A percentile compares a stretch with the other conserved stretches of the same genome.
Conservation (phyloP, 2,113 vertebrate species). For the Reinhardtius hippoglossoides region DNA sequence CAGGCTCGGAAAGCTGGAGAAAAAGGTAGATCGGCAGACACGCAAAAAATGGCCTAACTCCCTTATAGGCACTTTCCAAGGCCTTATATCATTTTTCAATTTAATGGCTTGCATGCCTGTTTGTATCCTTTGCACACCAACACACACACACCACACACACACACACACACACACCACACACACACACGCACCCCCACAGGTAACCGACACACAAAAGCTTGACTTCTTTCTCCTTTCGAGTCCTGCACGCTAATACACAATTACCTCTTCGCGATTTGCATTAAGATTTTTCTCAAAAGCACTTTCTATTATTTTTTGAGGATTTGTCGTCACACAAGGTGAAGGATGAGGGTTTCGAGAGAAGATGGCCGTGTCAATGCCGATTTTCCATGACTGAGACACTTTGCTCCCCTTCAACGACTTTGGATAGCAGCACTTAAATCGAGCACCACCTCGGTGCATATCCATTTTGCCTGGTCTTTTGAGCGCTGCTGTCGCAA, state of each 20-base stretch:
- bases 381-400: constrained; percentile 43
- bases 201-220: neutral
- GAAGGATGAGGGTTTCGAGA: constrained; percentile 17
- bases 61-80: constrained; percentile 56
- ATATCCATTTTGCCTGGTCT: constrained; percentile 56
- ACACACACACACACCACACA: constrained; percentile 5
- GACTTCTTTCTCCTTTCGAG: constrained; percentile 4
- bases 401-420: constrained; percentile 48
- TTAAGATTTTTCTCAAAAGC: neutral
- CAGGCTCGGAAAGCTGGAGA: constrained; percentile 43
- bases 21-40: constrained; percentile 33
- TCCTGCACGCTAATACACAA: neutral
- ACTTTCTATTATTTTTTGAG: constrained; percentile 8
- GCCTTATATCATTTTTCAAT: constrained; percentile 56
- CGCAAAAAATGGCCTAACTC: constrained; percentile 34
- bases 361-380: constrained; percentile 32
- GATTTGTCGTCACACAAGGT: neutral
- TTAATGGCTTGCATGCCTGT: constrained; percentile 46
- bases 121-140: constrained; percentile 24
- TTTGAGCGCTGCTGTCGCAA: constrained; percentile 74
- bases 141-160: neutral
- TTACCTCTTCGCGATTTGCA: neutral
- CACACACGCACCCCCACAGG: constrained; percentile 6
- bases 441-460: constrained; percentile 35
- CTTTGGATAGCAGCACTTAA: constrained; percentile 45